Base-by-base conservation (phyloP, 2,113 vertebrate species). In the Protobothrops mucrosquamatus region DNA sequence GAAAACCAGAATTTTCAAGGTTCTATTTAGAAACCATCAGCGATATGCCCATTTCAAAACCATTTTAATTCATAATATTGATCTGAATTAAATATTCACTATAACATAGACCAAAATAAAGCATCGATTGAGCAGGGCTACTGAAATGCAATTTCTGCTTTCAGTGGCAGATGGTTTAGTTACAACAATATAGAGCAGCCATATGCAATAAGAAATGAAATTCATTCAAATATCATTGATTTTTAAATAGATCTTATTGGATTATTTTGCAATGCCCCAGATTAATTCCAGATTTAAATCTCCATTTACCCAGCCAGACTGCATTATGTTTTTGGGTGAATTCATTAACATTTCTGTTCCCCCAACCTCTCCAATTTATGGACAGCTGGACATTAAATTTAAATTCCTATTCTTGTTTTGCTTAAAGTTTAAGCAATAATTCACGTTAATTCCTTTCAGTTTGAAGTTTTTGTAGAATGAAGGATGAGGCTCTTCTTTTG, bases 261-360 rank as follows among this genome's bases (percentile, higher is more conserved):
- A 96, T 95, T 92, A 51, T 94, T 94, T 69, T 94, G 97, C 59
- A 93, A 81, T 74, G 92, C 94, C 46, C 94, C 92, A 92, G 92
- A 96, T 94, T 93, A 94, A 94, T 74, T 97, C 95, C 93, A 96
- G 96, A 95, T 96, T 97, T 94, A 95, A 96, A 92, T 74, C 94
- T 55, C 89, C 56, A 93, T 74, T 96, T 94, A 69, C 61, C 94
- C 94, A 96, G 94, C 93, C 96, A 96, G 90, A 93, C 26, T 94
- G 96, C 94, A 90, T 96, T 97, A 96, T 91, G 74, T 81, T 56
- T 96, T 96, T 94, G 93, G 92, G 87, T 96, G 94, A 96, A 92
- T 89, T 96, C 93, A 96, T 96, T 96, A 96, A 94, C 92, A 96
- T 94, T 96, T 96, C 59, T 96, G 93, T 22, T 43, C 20, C 89